A percentile compares a stretch with the other conserved stretches of the same genome.
These are phyloP conservation scores for Netelia inedita DNA, from an alignment of 2,888 invertebrate species.

Conservation along the genomic window DNA sequence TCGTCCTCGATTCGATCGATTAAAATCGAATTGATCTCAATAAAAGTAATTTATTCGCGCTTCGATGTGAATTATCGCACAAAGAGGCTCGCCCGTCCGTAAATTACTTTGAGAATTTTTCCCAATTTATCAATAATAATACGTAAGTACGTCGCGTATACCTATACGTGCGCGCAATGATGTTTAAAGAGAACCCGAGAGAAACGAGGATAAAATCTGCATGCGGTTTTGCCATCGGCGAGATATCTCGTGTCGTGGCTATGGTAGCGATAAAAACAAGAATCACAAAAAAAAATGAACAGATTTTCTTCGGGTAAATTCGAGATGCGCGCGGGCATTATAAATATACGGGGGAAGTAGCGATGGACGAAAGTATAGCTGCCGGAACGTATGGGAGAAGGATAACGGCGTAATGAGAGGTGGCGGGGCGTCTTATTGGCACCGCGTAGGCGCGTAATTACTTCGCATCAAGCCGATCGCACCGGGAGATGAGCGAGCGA, in stretches of 20 bases:
- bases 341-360: slow-evolving; percentile 49
- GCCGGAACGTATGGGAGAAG: slow-evolving; percentile 55
- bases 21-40: too few species aligned
- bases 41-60: too few species aligned
- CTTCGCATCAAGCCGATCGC: slow-evolving; percentile 71
- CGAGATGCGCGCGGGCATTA: slow-evolving; percentile 40
- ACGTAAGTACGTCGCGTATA: too few species aligned
- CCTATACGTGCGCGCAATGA: too few species aligned
- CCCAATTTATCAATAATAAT: too few species aligned
- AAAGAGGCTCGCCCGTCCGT: too few species aligned
- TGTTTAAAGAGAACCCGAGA: slow-evolving; percentile 30
- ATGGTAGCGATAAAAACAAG: slow-evolving; percentile 35
- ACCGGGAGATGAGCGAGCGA: slow-evolving; percentile 22
- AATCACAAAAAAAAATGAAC: slow-evolving; percentile 28
- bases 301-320: slow-evolving; percentile 32
- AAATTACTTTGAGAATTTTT: too few species aligned
- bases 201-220: slow-evolving; percentile 50
- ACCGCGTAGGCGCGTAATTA: slow-evolving; percentile 77
- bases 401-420: slow-evolving; percentile 71
- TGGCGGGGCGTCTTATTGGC: slow-evolving; percentile 73
- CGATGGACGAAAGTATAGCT: slow-evolving; percentile 36
- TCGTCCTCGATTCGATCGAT: too few species aligned
- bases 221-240: slow-evolving; percentile 59
- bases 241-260: slow-evolving; percentile 52
- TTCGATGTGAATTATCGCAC: too few species aligned